phyloP scores from a whole-genome alignment of 2,113 vertebrate species.

The Gambusia holbrooki region DNA sequence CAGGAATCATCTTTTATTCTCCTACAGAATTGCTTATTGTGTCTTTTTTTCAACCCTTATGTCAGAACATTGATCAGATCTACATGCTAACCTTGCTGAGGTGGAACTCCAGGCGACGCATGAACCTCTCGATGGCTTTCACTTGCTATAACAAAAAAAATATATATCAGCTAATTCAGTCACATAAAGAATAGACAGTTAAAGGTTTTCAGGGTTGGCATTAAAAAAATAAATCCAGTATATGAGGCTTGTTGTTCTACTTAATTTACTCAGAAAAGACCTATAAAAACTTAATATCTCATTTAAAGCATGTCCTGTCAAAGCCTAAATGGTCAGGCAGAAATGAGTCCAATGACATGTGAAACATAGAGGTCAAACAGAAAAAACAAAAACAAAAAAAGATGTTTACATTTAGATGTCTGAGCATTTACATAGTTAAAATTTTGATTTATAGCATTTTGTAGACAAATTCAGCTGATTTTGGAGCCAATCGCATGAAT shows the following conservation, averaged over 20 bases:
- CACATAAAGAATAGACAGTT: neutral
- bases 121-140: constrained; percentile 79
- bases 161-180: neutral
- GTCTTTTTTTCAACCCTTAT: neutral
- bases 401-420: neutral
- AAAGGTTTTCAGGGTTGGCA: neutral
- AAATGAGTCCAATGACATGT: neutral
- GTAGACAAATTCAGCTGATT: neutral
- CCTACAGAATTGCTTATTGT: neutral
- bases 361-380: too few species aligned
- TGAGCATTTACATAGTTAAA: neutral
- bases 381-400: too few species aligned
- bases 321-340: neutral
- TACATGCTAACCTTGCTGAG: constrained; percentile 71
- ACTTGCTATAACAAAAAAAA: constrained; percentile 69
- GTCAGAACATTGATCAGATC: neutral
- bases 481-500: neutral
- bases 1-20: neutral
- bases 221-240: neutral
- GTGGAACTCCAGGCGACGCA: constrained; percentile 78
- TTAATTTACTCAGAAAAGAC: neutral
- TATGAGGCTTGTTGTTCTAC: neutral
- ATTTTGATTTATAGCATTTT: neutral
- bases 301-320: neutral
- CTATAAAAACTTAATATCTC: neutral